These are phyloP conservation scores for Psophia crepitans DNA, from an alignment of 2,113 vertebrate genomes.

Conservation along the genomic window DNA sequence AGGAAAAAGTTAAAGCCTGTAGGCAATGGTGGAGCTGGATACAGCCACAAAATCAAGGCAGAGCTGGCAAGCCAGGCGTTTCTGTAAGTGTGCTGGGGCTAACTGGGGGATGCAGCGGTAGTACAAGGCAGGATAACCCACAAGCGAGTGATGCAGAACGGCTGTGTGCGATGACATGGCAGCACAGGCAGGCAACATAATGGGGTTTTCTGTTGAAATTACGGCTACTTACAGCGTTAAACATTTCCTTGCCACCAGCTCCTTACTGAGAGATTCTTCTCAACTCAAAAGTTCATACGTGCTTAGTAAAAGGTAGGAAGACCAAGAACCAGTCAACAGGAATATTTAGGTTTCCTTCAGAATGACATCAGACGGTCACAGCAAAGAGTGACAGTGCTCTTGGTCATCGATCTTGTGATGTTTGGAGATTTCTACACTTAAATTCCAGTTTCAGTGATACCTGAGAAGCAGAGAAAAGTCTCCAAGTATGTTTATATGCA, in stretches of 20 bases:
- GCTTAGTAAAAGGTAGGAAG: neutral
- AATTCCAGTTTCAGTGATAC: rapidly evolving
- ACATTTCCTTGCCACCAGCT: neutral
- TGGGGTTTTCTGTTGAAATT: rapidly evolving
- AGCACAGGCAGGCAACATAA: neutral
- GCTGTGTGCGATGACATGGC: rapidly evolving
- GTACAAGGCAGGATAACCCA: neutral
- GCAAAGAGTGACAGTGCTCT: neutral
- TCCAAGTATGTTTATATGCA: neutral
- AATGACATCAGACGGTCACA: neutral
- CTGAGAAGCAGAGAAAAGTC: neutral
- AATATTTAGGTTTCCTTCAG: neutral
- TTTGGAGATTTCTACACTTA: neutral
- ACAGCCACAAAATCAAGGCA: neutral
- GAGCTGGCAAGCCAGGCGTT: neutral
- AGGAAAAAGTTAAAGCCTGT: neutral
- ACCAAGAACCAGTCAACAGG: neutral
- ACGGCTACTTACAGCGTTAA: neutral
- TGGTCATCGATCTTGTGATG: neutral
- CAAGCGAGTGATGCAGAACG: neutral
- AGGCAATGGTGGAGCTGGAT: neutral
- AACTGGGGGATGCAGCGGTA: neutral
- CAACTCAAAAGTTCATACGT: neutral
- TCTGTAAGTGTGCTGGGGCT: neutral
- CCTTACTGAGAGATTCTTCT: neutral